These are phyloP conservation scores for Myripristis jacobus DNA, from an alignment of 2,797 vertebrate species.

Conservation along the genomic window DNA sequence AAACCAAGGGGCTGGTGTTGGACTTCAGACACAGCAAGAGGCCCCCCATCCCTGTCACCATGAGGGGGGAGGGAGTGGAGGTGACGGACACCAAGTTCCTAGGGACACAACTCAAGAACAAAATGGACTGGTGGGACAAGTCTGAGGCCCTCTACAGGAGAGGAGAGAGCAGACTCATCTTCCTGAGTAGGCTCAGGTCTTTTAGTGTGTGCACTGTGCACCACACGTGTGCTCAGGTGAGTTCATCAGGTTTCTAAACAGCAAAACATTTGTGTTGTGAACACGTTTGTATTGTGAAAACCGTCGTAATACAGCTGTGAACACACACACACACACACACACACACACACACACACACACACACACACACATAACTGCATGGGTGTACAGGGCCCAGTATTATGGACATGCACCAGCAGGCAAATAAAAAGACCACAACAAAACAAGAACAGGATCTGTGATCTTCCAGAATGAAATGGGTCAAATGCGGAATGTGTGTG, in stretches of 20 bases:
- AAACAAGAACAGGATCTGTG: constrained; percentile 65
- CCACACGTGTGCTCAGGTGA: background rate
- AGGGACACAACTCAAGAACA: too few relatives aligned
- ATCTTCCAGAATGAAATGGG: constrained; percentile 61
- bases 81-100: too few relatives aligned
- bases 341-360: constrained; percentile 13
- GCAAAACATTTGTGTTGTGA: constrained; percentile 42
- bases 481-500: constrained; percentile 49
- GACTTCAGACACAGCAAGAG: too few relatives aligned
- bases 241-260: constrained; percentile 32
- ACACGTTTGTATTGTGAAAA: too few relatives aligned
- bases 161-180: too few relatives aligned
- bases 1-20: too few relatives aligned
- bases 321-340: constrained; percentile 44
- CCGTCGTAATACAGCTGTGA: constrained; percentile 59
- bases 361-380: constrained; percentile 36
- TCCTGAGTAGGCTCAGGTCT: too few relatives aligned
- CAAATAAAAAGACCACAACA: constrained; percentile 73
- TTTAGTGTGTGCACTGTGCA: too few relatives aligned
- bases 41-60: too few relatives aligned
- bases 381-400: constrained; percentile 38
- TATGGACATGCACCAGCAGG: constrained; percentile 61
- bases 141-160: too few relatives aligned
- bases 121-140: too few relatives aligned
- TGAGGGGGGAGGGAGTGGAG: too few relatives aligned